Conservation (phyloP, 2,113 vertebrate genomes). For the Corydoras sp. region DNA sequence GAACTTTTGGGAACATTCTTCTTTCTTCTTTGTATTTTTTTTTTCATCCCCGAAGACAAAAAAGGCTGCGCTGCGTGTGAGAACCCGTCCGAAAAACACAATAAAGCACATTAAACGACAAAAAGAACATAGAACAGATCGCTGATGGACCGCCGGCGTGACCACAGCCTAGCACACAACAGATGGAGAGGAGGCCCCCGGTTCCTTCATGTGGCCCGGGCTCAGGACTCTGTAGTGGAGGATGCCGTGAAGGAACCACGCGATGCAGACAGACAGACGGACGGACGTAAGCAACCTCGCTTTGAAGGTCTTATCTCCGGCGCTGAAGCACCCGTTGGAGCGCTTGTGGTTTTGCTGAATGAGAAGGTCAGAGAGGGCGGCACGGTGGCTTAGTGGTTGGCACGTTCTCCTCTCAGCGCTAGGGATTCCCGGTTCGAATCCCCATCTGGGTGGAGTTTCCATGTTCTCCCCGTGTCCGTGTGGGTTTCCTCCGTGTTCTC, state of each 20-base stretch:
- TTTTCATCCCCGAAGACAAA: slow-evolving; percentile 23
- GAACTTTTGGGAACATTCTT: slow-evolving; percentile 30
- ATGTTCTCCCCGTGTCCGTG: too few species aligned
- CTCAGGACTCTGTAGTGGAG: slow-evolving; percentile 19
- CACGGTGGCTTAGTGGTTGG: too few species aligned
- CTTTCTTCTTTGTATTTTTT: slow-evolving; percentile 25
- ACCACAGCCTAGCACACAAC: slow-evolving; percentile 32
- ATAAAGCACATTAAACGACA: slow-evolving; percentile 30
- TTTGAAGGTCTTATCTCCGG: slow-evolving; percentile 36
- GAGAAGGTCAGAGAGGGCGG: neutral
- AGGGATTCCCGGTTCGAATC: too few species aligned
- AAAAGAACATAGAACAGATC: slow-evolving; percentile 18
- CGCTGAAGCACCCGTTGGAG: neutral
- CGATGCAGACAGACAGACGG: slow-evolving; percentile 3
- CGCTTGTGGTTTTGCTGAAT: slow-evolving; percentile 4
- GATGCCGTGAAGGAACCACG: neutral
- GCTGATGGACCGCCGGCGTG: slow-evolving; percentile 15
- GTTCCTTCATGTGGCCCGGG: slow-evolving; percentile 54
- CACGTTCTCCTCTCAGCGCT: too few species aligned
- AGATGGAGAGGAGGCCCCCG: slow-evolving; percentile 28
- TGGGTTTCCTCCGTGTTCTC: too few species aligned
- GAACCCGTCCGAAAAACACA: slow-evolving; percentile 27
- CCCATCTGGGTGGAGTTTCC: too few species aligned
- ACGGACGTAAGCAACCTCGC: slow-evolving; percentile 26
- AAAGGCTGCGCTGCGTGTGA: slow-evolving; percentile 19